Evolutionary conservation across 2,797 vertebrate species (phyloP).

Genomic region (Harpagifer antarcticus): DNA sequence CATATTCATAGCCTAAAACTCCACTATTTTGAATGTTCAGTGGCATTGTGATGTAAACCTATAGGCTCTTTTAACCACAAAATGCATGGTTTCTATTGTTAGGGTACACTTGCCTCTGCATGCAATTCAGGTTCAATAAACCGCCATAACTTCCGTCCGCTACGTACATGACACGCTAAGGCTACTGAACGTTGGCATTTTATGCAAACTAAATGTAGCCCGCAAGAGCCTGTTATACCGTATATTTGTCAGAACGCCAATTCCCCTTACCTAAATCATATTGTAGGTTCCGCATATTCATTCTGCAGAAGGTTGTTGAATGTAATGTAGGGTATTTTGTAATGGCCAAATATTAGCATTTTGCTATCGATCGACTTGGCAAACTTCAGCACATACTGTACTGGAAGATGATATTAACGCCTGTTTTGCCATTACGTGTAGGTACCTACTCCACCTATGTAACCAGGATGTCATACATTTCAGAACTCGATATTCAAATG

Average conservation of each 20-base stretch:
- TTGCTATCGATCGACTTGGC: not conserved
- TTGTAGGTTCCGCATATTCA: not conserved
- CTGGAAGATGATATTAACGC: not conserved
- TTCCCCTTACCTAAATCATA: not conserved
- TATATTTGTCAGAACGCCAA: not conserved
- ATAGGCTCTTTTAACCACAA: not conserved
- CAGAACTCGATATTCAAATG: slow-evolving; percentile 31
- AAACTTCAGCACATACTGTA: not conserved
- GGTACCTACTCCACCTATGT: not conserved
- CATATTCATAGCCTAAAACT: not conserved
- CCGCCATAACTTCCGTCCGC: not conserved
- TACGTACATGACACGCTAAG: not conserved
- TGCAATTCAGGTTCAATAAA: not conserved
- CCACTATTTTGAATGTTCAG: not conserved
- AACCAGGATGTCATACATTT: slow-evolving; percentile 24
- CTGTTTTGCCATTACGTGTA: not conserved
- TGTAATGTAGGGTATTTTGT: not conserved
- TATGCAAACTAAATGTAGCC: not conserved
- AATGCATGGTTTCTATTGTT: not conserved
- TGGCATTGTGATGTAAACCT: not conserved
- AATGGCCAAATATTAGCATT: not conserved
- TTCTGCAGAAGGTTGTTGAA: not conserved
- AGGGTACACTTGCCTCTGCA: too few relatives aligned
- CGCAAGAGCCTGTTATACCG: not conserved
- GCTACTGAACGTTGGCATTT: not conserved